Percentiles rank a stretch among this genome's conserved stretches.
Evolutionary conservation across 2,888 invertebrate species (phyloP).

Genomic region (Deroplatys truncata): DNA sequence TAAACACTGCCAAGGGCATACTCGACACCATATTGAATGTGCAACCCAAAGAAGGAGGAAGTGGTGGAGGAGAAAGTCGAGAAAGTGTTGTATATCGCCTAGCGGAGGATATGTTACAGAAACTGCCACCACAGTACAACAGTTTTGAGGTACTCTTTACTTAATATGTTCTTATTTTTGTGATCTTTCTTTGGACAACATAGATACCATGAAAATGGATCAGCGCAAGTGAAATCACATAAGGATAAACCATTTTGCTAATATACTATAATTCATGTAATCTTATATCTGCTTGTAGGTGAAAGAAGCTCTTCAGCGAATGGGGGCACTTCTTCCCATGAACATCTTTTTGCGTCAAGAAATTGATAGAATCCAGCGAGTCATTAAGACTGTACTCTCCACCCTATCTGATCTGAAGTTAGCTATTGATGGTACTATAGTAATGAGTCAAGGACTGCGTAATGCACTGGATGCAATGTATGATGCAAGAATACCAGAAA

Average conservation of each 20-base stretch:
- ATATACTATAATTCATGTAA: too few relatives aligned
- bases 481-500: conserved; percentile 88
- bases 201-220: not conserved
- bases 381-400: conserved; percentile 68
- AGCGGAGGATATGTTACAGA: conserved; percentile 88
- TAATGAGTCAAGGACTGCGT: conserved; percentile 88
- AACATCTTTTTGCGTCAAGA: conserved; percentile 85
- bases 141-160: conserved; percentile 63
- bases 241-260: too few relatives aligned
- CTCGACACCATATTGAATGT: conserved; percentile 91
- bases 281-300: conserved; percentile 45
- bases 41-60: conserved; percentile 94
- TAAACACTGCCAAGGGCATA: conserved; percentile 90
- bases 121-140: conserved; percentile 81
- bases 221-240: too few relatives aligned
- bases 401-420: conserved; percentile 86
- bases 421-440: conserved; percentile 95
- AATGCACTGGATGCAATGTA: conserved; percentile 94
- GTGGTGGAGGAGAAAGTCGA: conserved; percentile 85
- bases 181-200: not conserved
- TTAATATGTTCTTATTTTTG: not conserved
- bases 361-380: conserved; percentile 77
- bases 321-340: conserved; percentile 92
- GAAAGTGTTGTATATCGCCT: conserved; percentile 88
- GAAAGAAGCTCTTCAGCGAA: conserved; percentile 79